Conservation (phyloP, 2,113 vertebrate species). For the Lontra canadensis region DNA sequence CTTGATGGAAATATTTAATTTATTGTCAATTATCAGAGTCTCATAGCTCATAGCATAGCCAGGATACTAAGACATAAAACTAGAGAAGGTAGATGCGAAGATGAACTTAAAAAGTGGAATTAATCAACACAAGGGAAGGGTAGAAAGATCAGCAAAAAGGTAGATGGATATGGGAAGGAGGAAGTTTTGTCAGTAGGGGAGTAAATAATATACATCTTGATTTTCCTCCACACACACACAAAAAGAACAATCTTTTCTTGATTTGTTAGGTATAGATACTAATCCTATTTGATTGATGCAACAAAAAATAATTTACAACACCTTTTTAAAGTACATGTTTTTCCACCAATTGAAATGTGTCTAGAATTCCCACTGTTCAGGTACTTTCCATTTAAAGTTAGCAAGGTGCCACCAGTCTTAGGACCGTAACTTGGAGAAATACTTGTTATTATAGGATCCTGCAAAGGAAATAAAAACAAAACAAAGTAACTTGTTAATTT, state of each 20-base stretch:
- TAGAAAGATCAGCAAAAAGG: not conserved
- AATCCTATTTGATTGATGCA: not conserved
- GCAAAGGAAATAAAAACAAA: conserved; percentile 67
- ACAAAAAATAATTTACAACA: conserved; percentile 75
- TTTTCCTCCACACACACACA: not conserved
- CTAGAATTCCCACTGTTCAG: conserved; percentile 91
- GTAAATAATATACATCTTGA: conserved; percentile 42
- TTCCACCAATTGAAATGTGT: conserved; percentile 90
- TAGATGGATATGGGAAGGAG: not conserved
- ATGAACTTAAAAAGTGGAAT: conserved; percentile 21
- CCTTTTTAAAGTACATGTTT: conserved; percentile 92
- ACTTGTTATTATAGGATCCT: conserved; percentile 92
- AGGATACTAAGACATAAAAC: not conserved
- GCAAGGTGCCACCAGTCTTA: conserved; percentile 93
- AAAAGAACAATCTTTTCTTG: not conserved
- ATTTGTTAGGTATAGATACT: conserved; percentile 9
- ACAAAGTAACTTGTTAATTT: conserved; percentile 52
- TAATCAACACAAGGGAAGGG: not conserved
- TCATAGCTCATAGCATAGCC: not conserved
- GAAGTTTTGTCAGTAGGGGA: not conserved
- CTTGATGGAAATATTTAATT: not conserved
- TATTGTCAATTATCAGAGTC: not conserved
- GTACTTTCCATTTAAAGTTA: conserved; percentile 92
- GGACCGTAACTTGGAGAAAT: conserved; percentile 95
- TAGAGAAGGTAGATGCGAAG: not conserved